Base-by-base conservation (phyloP, 1,140 invertebrate species). In the Drosophila suzukii region DNA sequence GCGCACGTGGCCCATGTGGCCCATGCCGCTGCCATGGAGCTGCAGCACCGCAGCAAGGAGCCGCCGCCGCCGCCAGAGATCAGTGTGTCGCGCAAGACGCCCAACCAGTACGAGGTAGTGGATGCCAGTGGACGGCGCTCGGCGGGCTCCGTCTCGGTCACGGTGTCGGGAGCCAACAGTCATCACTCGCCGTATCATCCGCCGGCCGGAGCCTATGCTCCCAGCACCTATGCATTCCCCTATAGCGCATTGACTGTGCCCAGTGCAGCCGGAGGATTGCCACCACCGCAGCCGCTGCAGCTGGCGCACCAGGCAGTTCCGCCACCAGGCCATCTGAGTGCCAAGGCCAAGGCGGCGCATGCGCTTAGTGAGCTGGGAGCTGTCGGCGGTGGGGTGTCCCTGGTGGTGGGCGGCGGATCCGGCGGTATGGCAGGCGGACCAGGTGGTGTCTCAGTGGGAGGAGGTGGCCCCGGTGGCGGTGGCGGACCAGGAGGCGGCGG, bases 191-290 rank as follows among this genome's bases (percentile, higher is more conserved):
- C 81, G 12, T 91, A 91, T 59, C 86, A 90, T 24, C 62, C 86
- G 4, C 77, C 79, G 17, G 81, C 90, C 6, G 56, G 78, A 44
- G 80, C 90, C 0, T 92, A 91, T 17, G 84, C 84, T 0, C 67
- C 91, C 27, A 92, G 93, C 54, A 93, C 91, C 12, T 95, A 94
- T 83, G 93, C 94, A 11, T 95, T 94, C 89, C 94, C 95, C 0
- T 95, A 93, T 80, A 94, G 94, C 53, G 94, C 94, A 5, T 89
- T 95, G 47, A 94, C 93, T 54, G 93, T 95, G 80, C 91, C 92
- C 47, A 91, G 83, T 51, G 86, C 85, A 1, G 82, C 90, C 4
- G 78, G 81, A 0, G 63, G 73, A 0, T 30, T 89, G 50, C 81
- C 71, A n/a, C 76, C 67, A 15, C 83, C 83, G 1, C 71, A 82